phyloP scores from a whole-genome alignment of 2,888 invertebrate genomes.

The Tribolium freemani region DNA sequence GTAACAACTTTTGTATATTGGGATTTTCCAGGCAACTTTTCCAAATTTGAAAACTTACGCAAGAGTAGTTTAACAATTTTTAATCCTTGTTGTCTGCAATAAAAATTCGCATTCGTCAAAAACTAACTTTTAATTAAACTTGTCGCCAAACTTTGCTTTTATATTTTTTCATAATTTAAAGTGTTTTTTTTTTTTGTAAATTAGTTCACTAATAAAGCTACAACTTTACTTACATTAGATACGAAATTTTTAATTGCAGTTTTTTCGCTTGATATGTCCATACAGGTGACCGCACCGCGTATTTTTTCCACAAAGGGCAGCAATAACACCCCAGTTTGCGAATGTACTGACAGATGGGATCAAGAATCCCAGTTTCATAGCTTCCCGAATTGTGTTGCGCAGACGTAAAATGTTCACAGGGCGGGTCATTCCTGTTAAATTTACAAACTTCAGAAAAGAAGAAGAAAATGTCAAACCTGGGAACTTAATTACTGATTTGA shows the following conservation, averaged over 20 bases:
- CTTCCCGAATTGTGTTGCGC: slow-evolving; percentile 40
- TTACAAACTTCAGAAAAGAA: slow-evolving; percentile 27
- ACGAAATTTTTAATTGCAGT: background rate
- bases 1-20: slow-evolving; percentile 18
- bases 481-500: background rate
- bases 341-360: slow-evolving; percentile 42
- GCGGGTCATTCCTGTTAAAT: slow-evolving; percentile 44
- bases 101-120: slow-evolving; percentile 1
- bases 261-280: background rate
- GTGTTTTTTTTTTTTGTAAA: background rate
- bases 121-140: slow-evolving; percentile 5
- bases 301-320: slow-evolving; percentile 24
- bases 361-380: slow-evolving; percentile 44
- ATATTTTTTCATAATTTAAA: background rate
- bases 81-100: slow-evolving; percentile 1
- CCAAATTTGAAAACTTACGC: slow-evolving; percentile 12
- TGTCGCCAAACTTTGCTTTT: background rate
- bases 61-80: slow-evolving; percentile 23
- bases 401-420: slow-evolving; percentile 39
- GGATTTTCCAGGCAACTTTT: slow-evolving; percentile 8
- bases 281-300: slow-evolving; percentile 24
- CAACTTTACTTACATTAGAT: background rate
- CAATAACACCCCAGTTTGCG: slow-evolving; percentile 37
- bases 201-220: too few species aligned
- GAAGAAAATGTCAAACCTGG: background rate